Percentiles rank a stretch among this genome's conserved stretches.
Evolutionary conservation across 2,888 invertebrate genomes (phyloP).

Genomic region (Hedychridium roseum): DNA sequence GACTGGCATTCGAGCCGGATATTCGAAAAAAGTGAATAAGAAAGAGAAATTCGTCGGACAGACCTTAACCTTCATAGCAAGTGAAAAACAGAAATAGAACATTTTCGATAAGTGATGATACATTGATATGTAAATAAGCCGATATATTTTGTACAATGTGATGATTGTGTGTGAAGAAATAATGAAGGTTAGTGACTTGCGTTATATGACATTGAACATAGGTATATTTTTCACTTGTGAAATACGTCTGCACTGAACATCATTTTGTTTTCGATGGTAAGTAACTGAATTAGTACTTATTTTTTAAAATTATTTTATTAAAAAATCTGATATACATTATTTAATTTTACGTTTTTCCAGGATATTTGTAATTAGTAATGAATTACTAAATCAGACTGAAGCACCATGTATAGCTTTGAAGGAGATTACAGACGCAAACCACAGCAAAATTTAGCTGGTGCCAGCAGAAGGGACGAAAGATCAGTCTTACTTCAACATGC

Average conservation of each 20-base stretch:
- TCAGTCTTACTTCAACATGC: slow-evolving; percentile 81
- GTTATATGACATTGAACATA: no score
- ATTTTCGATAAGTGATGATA: slow-evolving; percentile 11
- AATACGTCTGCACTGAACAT: neutral
- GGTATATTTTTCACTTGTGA: neutral
- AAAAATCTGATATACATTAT: neutral
- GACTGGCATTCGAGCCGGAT: neutral
- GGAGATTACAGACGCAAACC: slow-evolving; percentile 89
- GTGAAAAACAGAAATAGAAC: slow-evolving; percentile 8
- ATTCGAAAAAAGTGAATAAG: slow-evolving; percentile 10
- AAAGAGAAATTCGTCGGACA: neutral
- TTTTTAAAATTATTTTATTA: neutral
- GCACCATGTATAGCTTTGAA: slow-evolving; percentile 78
- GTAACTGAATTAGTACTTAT: no score
- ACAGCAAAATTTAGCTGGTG: slow-evolving; percentile 88
- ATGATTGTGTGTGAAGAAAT: no score
- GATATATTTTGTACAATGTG: neutral
- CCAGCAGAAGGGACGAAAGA: slow-evolving; percentile 76
- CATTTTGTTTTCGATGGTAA: no score
- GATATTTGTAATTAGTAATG: neutral
- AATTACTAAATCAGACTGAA: neutral
- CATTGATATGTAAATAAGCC: neutral
- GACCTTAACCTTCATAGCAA: neutral
- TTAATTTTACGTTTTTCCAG: neutral
- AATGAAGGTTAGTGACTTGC: no score